phyloP scores from a whole-genome alignment of 2,888 invertebrate species.

The Arctia plantaginis region DNA sequence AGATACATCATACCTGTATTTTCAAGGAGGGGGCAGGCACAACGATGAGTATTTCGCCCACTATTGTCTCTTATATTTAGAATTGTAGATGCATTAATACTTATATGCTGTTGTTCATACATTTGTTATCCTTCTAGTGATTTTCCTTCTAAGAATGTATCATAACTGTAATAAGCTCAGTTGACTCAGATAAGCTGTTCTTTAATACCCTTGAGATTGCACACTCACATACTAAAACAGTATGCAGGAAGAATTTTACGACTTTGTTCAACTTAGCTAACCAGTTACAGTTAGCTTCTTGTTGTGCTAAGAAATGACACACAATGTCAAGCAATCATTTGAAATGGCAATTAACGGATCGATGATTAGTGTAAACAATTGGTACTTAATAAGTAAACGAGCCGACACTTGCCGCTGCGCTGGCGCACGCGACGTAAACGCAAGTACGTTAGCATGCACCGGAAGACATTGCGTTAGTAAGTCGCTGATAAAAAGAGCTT shows the following conservation, averaged over 20 bases:
- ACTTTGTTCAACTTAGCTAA: constrained; percentile 30
- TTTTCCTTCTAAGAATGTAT: constrained; percentile 14
- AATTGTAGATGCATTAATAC: background rate
- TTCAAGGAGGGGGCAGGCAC: background rate
- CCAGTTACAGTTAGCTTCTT: constrained; percentile 23
- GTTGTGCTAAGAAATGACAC: constrained; percentile 28
- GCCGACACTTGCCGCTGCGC: constrained; percentile 47
- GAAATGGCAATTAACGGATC: constrained; percentile 52
- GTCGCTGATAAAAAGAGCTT: constrained; percentile 42
- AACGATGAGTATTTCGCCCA: background rate
- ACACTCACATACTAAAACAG: constrained; percentile 10
- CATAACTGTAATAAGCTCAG: constrained; percentile 15
- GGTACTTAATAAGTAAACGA: constrained; percentile 53
- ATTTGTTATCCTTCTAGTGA: constrained; percentile 4
- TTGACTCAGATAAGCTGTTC: constrained; percentile 19
- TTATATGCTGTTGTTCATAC: background rate
- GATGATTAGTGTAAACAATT: constrained; percentile 51
- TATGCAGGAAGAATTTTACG: constrained; percentile 26
- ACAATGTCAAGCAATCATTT: constrained; percentile 38
- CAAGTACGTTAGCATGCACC: constrained; percentile 59
- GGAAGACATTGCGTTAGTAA: constrained; percentile 52
- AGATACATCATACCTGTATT: background rate
- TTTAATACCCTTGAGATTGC: constrained; percentile 13
- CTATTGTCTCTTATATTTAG: background rate
- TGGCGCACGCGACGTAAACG: constrained; percentile 52